Evolutionary conservation across 2,797 vertebrate species (phyloP).

Genomic region (Sebastes taczanowskii): DNA sequence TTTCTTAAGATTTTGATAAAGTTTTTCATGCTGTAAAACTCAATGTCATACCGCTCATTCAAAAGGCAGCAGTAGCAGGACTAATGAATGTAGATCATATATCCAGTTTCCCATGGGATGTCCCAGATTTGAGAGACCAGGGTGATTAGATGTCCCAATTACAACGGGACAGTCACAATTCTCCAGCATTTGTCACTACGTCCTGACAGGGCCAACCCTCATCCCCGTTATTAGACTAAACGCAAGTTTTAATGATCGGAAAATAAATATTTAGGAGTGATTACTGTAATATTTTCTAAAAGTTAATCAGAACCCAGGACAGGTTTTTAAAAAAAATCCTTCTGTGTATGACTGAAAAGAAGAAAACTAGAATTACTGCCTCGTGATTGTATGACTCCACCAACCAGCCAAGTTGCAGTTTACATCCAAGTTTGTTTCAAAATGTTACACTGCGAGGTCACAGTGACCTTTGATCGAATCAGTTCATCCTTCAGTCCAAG

Average conservation of each 20-base stretch:
- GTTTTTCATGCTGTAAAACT: not conserved
- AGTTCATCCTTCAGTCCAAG: no score
- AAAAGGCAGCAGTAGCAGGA: not conserved
- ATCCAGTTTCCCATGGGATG: not conserved
- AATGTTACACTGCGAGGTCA: no score
- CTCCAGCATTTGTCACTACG: not conserved
- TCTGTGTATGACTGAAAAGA: not conserved
- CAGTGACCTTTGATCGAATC: no score
- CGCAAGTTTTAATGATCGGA: not conserved
- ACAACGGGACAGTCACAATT: not conserved
- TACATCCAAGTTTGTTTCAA: no score
- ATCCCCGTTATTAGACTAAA: not conserved
- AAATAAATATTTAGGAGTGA: not conserved
- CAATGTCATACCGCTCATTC: not conserved
- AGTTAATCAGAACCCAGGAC: not conserved
- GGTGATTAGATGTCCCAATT: slow-evolving; percentile 17
- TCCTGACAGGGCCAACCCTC: not conserved
- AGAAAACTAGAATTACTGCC: no score
- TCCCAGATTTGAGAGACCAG: slow-evolving; percentile 5
- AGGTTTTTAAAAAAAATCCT: not conserved
- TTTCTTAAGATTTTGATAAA: not conserved
- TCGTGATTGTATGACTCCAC: no score
- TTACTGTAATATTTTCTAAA: not conserved
- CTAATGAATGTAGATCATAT: slow-evolving; percentile 10
- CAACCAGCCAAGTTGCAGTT: no score